These are phyloP conservation scores for Sphaeramia orbicularis DNA, from an alignment of 2,797 vertebrate genomes.

Conservation along the genomic window DNA sequence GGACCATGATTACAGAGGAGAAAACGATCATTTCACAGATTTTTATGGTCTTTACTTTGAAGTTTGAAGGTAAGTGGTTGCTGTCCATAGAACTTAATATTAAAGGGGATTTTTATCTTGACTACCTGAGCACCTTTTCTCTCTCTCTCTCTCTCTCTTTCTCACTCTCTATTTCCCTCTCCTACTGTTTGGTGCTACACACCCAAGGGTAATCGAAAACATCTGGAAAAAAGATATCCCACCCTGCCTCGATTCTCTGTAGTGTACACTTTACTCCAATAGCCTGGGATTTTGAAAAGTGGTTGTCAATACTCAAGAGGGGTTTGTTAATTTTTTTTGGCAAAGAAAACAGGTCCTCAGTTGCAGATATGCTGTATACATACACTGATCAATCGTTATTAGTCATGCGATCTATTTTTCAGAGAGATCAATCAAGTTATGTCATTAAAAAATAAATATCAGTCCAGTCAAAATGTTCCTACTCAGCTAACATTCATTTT, in stretches of 20 bases:
- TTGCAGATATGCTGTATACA: background rate
- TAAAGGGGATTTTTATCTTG: constrained; percentile 49
- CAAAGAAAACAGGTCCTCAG: constrained; percentile 7
- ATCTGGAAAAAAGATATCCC: constrained; percentile 60
- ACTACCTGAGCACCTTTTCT: constrained; percentile 11
- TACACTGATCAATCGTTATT: no score
- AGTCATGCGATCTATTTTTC: no score
- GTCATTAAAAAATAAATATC: no score
- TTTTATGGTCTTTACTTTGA: constrained; percentile 50
- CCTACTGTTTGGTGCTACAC: constrained; percentile 13
- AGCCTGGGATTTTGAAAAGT: constrained; percentile 42
- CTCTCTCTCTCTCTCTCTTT: background rate
- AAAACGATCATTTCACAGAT: constrained; percentile 14
- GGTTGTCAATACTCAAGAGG: constrained; percentile 3
- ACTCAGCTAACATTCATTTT: no score
- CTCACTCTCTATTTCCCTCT: background rate
- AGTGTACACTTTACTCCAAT: constrained; percentile 26
- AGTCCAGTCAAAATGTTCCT: no score
- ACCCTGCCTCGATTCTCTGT: constrained; percentile 37
- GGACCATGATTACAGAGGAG: constrained; percentile 15
- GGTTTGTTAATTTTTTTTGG: constrained; percentile 16
- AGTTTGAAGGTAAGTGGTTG: constrained; percentile 55
- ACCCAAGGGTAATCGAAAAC: constrained; percentile 59
- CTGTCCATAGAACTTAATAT: constrained; percentile 53
- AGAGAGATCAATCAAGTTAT: no score